Evolutionary conservation across 2,797 vertebrate species (phyloP), one percentile per base, ranked within the genome.

Genomic region (Mormyrops attenuatus): DNA sequence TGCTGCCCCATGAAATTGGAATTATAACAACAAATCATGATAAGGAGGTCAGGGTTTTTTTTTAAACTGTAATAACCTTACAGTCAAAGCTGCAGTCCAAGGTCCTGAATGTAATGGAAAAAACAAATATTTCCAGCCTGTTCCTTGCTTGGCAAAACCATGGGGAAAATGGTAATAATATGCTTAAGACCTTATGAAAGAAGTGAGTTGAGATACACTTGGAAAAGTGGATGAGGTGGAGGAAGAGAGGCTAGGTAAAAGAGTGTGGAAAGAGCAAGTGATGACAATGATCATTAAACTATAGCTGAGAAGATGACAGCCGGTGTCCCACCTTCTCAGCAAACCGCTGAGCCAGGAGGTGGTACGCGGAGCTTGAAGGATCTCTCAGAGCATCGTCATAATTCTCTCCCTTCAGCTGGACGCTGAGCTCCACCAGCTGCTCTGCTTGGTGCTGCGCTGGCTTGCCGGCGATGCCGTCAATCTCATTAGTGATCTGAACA

Each of bases 401-500:
- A 26, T 93, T 94, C 86, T 98, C 95, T 85, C 95, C 97, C 90
- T 92, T 94, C 88, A 99, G 94, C 88, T 95, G 94, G 89, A 99
- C 92, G 90, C 95, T 97, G 92, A 99, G 96, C 91, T 98, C 97
- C 89, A 99, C 95, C 91, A 97, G 93, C 91, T 98, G 96, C 82
- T 98, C 97, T 89, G 92, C 93, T 89, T 93, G 92, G 38, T 95
- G 94, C 86, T 90, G 94, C 0, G 38, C 47, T 3, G 95, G 92
- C 89, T 94, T 94, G 55, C 95, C 93, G 86, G 95, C 85, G 4
- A 94, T 91, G 84, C 94, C 13, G 0, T 93, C 96, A 44, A 98
- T 97, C 94, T 98, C 97, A 30, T 99, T 99, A 60, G 95, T 97
- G 34, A 97, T 94, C 98, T 99, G 91, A 1, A 47, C 4, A 53